Base-by-base conservation (phyloP, 2,888 invertebrate species). In the Callinectes sapidus region DNA sequence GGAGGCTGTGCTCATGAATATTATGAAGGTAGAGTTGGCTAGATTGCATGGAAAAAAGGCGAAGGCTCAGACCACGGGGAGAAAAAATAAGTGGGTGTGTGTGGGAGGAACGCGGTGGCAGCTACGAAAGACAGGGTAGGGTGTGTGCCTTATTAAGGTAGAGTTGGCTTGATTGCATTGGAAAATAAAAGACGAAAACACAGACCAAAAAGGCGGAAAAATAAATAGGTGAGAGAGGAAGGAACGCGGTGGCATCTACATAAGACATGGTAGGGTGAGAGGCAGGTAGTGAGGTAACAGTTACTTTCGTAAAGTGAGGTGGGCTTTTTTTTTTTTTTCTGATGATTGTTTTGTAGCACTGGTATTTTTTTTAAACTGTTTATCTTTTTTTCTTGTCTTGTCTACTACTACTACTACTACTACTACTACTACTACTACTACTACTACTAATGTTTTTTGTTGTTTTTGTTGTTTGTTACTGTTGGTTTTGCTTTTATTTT, bases 1-100 rank as follows among this genome's bases (percentile, higher is more conserved):
- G 81, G 14, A 81, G 81, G 81, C 81, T 35, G 35, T 14, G 81
- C 81, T 81, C 81, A 81, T 81, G 81, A 81, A 81, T 81, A 81
- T 81, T 81, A 81, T 81, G 81, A 81, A 81, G 81, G 81, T 32
- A 35, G 81, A 32, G 81, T 35, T 81, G 35, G 81, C 32, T 81
- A 32, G 71, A 71, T 35, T 81, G 81, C 32, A 81, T 32, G 35
- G 23, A 35, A 81, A n/a, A n/a, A 81, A 81, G 35, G 35, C 35
- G 81, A 35, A 81, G 35, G 16, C 16, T 81, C 32, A 35, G 81
- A 32, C 32, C 35, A 16, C 13, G 81, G 35, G 71, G 71, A 10
- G 8, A 71, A 23, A 35, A 81, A 35, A 81, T 81, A 35, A 35
- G 35, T 32, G 16, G 81, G 16, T 32, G 35, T 81, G 81, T 81